phyloP scores from a whole-genome alignment of 2,797 vertebrate genomes.

The Acropternis orthonyx region DNA sequence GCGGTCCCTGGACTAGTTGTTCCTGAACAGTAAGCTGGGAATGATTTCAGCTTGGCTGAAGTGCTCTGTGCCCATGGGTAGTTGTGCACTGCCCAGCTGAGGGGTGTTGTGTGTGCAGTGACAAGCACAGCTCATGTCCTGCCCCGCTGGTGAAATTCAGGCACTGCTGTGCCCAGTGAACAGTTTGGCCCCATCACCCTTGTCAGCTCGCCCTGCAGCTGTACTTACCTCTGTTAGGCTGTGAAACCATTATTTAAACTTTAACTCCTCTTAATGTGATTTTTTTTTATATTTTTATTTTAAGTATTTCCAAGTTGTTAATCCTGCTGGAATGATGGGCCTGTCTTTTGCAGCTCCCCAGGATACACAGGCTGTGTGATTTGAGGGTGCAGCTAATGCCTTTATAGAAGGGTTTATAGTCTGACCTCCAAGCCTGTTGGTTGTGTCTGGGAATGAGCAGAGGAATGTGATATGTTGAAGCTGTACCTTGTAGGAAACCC shows the following conservation, averaged over 20 bases:
- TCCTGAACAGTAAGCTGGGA: background rate
- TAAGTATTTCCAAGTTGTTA: background rate
- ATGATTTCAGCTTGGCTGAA: background rate
- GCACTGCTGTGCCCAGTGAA: background rate
- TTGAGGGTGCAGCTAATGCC: background rate
- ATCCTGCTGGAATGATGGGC: background rate
- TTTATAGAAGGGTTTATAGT: background rate
- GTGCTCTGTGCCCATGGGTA: background rate
- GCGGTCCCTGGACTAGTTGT: background rate
- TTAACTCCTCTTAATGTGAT: background rate
- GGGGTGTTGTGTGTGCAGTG: background rate
- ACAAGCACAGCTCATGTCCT: background rate
- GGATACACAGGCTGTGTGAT: accelerated
- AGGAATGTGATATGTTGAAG: background rate
- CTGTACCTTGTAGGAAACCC: background rate
- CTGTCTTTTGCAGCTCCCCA: background rate
- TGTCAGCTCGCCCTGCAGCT: background rate
- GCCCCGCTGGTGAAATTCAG: background rate
- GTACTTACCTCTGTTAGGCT: background rate
- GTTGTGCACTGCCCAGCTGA: background rate
- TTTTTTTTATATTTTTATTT: background rate
- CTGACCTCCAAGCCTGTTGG: background rate
- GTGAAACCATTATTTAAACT: background rate
- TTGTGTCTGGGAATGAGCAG: background rate
- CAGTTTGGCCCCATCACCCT: accelerated